Conservation (phyloP, 2,888 invertebrate species). For the Eilema griseolum region DNA sequence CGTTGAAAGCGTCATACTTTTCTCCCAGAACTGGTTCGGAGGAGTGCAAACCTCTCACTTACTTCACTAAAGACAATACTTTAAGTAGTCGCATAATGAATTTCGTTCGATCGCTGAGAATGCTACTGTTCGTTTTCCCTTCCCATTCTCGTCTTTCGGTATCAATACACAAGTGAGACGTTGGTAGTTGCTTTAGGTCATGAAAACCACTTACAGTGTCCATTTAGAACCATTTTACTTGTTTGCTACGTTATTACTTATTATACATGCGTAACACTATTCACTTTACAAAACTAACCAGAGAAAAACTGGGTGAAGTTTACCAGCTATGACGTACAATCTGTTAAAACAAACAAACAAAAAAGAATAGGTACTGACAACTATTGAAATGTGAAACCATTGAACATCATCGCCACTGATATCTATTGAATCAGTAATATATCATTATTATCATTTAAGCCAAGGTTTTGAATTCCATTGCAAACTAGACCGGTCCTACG, state of each 20-base stretch:
- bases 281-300: too few relatives aligned
- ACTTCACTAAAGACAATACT: background rate
- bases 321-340: too few relatives aligned
- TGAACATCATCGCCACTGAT: background rate
- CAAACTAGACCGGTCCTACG: constrained; percentile 1
- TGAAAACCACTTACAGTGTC: too few relatives aligned
- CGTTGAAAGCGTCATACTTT: background rate
- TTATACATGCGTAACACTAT: too few relatives aligned
- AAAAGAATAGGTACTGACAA: background rate
- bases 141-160: too few relatives aligned
- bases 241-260: background rate
- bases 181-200: background rate
- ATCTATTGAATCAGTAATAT: constrained; percentile 4
- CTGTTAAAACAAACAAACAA: too few relatives aligned
- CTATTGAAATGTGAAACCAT: background rate
- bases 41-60: background rate
- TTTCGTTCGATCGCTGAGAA: background rate
- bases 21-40: background rate
- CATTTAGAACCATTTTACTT: too few relatives aligned
- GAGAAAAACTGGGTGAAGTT: background rate
- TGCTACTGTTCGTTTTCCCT: background rate
- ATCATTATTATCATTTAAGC: constrained; percentile 1
- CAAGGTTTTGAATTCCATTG: background rate
- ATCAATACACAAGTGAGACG: too few relatives aligned
- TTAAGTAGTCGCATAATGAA: background rate